Conservation (phyloP, 2,888 invertebrate genomes). For the Rotaria socialis region DNA sequence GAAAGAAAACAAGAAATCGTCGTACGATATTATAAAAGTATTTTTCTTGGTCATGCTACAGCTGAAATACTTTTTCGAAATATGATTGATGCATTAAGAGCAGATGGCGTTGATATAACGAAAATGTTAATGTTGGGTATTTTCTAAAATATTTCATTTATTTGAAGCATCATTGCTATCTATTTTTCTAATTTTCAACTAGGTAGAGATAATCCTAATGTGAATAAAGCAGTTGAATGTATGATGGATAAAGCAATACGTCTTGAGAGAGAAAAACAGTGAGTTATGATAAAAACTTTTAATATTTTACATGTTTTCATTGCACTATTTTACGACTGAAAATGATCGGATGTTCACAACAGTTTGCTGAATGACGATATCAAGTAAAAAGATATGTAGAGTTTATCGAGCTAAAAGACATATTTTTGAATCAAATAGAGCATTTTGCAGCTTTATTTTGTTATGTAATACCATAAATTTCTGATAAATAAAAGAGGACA, state of each 20-base stretch:
- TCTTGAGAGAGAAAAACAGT: slow-evolving; percentile 8
- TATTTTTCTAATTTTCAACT: background rate
- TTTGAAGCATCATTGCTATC: too few species aligned
- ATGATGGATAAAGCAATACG: background rate
- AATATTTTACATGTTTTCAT: too few species aligned
- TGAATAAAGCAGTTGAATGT: slow-evolving; percentile 13
- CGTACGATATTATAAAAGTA: slow-evolving; percentile 26
- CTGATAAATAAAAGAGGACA: too few species aligned
- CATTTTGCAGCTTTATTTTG: too few species aligned
- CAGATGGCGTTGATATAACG: background rate
- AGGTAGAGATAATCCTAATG: slow-evolving; percentile 26
- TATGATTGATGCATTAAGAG: background rate
- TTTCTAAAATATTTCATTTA: background rate
- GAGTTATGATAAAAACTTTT: background rate
- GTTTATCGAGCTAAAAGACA: too few species aligned
- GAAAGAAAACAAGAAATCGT: slow-evolving; percentile 21
- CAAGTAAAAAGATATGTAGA: too few species aligned
- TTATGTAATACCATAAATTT: too few species aligned
- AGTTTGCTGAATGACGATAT: too few species aligned
- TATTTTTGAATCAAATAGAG: too few species aligned
- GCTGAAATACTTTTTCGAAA: background rate
- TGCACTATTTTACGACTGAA: too few species aligned
- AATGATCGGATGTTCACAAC: too few species aligned
- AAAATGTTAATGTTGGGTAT: slow-evolving; percentile 19
- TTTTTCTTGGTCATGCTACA: slow-evolving; percentile 18